These are phyloP conservation scores for Drosophila ezoana DNA, from an alignment of 2,888 invertebrate species.

Conservation along the genomic window DNA sequence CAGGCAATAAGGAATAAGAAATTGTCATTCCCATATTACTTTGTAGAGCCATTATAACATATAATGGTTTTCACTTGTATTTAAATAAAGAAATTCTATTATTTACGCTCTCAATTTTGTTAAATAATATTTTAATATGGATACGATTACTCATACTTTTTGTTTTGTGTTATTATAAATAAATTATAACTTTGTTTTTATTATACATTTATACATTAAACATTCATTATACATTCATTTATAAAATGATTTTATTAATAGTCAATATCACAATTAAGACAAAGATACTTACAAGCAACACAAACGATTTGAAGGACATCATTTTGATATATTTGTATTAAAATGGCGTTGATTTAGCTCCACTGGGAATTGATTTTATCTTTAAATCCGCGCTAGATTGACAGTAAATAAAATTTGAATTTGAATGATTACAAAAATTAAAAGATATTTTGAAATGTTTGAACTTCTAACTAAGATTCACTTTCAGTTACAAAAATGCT, in stretches of 20 bases:
- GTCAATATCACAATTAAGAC: not conserved
- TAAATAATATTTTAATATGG: not conserved
- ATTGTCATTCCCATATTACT: not conserved
- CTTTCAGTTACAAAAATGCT: conserved; percentile 15
- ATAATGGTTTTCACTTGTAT: not conserved
- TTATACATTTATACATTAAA: too few relatives aligned
- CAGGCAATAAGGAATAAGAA: not conserved
- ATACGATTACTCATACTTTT: not conserved
- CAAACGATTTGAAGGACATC: conserved; percentile 72
- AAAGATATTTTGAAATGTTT: not conserved
- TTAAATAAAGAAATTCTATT: conserved; percentile 9
- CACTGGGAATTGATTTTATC: conserved; percentile 14
- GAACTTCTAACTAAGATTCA: conserved; percentile 3
- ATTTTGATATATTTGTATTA: conserved; percentile 51
- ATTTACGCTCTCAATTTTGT: not conserved
- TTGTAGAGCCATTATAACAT: not conserved
- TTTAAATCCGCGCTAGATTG: conserved; percentile 41
- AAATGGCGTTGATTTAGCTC: conserved; percentile 32
- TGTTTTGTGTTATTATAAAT: too few relatives aligned
- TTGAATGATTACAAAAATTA: conserved; percentile 1
- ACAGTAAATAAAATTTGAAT: conserved; percentile 30
- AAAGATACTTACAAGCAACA: conserved; percentile 69
- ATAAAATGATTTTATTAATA: too few relatives aligned
- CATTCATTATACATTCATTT: too few relatives aligned
- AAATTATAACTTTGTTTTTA: not conserved